Evolutionary conservation across 2,797 vertebrate species (phyloP), one percentile per base, ranked within the genome.

Genomic region (Karalla daura): DNA sequence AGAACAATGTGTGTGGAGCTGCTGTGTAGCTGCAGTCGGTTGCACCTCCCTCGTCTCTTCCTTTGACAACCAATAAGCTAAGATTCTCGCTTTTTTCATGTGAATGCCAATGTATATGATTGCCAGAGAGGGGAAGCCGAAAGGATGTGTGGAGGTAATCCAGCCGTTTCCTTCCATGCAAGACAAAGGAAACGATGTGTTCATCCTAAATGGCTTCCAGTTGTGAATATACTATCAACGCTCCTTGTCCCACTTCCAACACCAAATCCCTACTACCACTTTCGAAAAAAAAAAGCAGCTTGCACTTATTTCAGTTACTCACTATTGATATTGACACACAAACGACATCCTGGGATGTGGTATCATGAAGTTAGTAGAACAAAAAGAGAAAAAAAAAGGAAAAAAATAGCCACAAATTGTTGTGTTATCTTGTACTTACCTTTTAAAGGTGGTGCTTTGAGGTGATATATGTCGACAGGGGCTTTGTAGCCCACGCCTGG

Each of bases 301-400:
- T 94, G 93, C 93, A 93, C 92, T 93, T 92, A 90, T 90, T 87
- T 90, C 85, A 89, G 73, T 85, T 89, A 90, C 81, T 88, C 85
- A 90, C 77, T 87, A 80, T 83, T 86, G 86, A 88, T 87, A 85
- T 86, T 86, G 91, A 91, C 88, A 88, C 86, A 77, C 77, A 63
- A n/a, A 86, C 82, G 52, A 80, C 61, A 58, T 87, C 86, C 85
- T 80, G 74, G 82, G 64, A 87, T 79, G 85, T 85, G 84, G 87
- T 92, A 85, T 89, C 82, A 85, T 81, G 86, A 87, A 87, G 88
- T 89, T 86, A 86, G 74, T 68, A 71, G 74, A 69, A 75, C 73
- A 59, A 69, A 61, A 41, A 80, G n/a, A 45, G 14, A 21, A 15
- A 32, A 14, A 44, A 33, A 20, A 3, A 43, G 12, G 14, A 35